Evolutionary conservation across 2,797 vertebrate genomes (phyloP), one percentile per base, ranked within the genome.

Genomic region (Anguilla pacifica): DNA sequence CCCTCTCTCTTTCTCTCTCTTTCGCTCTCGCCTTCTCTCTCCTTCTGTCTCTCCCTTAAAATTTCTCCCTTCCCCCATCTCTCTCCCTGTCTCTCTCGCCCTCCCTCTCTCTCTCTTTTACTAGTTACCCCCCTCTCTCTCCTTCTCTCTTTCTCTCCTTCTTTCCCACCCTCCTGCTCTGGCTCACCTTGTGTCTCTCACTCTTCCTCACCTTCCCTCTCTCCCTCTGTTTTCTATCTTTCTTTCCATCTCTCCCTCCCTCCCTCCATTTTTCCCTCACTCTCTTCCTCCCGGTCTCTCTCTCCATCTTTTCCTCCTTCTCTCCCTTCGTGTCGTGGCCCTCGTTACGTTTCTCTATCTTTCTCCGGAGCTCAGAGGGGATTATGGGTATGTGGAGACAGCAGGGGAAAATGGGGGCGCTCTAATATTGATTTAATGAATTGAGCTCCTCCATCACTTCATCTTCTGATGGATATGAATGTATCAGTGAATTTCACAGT

Each of bases 361-460:
- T 15, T 25, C 85, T 6, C 39, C 15, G 35, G 28, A 49, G 22
- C 85, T 64, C 31, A 67, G 77, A 72, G 79, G 70, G 92, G 93
- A 94, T 95, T 94, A 94, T 90, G 90, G 89, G 86, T 91, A 90
- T 91, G 87, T 91, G 89, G 83, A 89, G 90, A 87, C 86, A 90
- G 91, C 88, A 89, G 87, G 90, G 88, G 88, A 90, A 87, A 93
- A 87, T 92, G 88, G 88, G 88, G 85, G 84, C 84, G 43, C 87
- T 90, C 91, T 90, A 88, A 91, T 88, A 88, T 89, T 92, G 92
- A 94, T 94, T 93, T 92, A 92, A 94, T 92, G 91, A 92, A 94
- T 95, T 90, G 91, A 91, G 92, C 90, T 90, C 90, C 88, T 53
- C 87, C 55, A 87, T 87, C 39, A 59, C 35, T 46, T 39, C 13